phyloP scores from a whole-genome alignment of 2,113 vertebrate species.

The Myotis brandtii region DNA sequence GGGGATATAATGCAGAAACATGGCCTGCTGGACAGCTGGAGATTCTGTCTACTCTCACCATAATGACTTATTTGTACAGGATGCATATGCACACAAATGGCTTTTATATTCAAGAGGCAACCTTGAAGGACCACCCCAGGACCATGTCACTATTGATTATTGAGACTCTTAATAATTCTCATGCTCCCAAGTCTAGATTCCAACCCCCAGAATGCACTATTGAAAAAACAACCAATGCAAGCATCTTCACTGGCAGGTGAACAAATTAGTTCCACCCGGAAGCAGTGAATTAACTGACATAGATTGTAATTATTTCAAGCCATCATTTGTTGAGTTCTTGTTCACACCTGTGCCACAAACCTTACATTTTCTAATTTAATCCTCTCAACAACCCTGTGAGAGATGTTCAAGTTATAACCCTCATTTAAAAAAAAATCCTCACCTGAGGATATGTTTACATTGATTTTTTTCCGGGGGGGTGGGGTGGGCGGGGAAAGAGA shows the following conservation, averaged over 20 bases:
- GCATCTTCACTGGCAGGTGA: neutral
- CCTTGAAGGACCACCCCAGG: neutral
- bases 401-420: neutral
- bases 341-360: neutral
- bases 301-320: neutral
- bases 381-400: neutral
- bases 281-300: neutral
- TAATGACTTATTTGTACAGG: neutral
- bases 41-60: neutral
- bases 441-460: too few relatives aligned
- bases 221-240: neutral
- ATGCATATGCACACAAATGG: neutral
- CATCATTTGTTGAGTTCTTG: constrained; percentile 1
- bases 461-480: too few relatives aligned
- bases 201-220: neutral
- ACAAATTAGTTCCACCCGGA: neutral
- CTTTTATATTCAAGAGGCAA: constrained; percentile 11
- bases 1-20: neutral
- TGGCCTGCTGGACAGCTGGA: neutral
- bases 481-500: too few relatives aligned
- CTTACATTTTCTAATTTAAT: neutral
- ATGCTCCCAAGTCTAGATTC: neutral
- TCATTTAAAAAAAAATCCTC: too few relatives aligned
- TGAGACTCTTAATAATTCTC: neutral
- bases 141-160: neutral